Evolutionary conservation across 2,797 vertebrate species (phyloP).

Genomic region (Hypotaenidia philippensis): DNA sequence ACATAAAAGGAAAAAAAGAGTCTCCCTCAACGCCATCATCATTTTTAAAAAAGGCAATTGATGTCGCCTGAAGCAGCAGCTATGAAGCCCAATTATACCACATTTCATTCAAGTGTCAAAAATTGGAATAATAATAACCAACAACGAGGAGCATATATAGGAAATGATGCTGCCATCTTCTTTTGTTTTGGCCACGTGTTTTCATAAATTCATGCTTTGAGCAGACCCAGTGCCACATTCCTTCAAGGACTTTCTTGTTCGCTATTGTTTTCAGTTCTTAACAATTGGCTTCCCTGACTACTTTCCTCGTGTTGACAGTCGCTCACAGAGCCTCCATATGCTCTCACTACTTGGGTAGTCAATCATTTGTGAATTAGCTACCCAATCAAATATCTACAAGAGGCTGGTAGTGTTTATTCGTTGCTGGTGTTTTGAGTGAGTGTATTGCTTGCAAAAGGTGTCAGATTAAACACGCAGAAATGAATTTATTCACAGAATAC

Average conservation of each 20-base stretch:
- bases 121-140: constrained; percentile 76
- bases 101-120: constrained; percentile 79
- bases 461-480: constrained; percentile 45
- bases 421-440: constrained; percentile 60
- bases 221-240: constrained; percentile 60
- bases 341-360: constrained; percentile 62
- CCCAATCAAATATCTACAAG: constrained; percentile 58
- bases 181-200: constrained; percentile 72
- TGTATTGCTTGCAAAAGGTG: constrained; percentile 56
- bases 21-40: constrained; percentile 72
- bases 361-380: constrained; percentile 75
- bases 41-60: constrained; percentile 79
- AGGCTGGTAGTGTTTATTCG: constrained; percentile 39
- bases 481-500: constrained; percentile 13
- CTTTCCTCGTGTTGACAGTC: constrained; percentile 69
- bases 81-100: constrained; percentile 76
- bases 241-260: constrained; percentile 75
- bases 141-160: constrained; percentile 46
- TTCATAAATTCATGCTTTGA: constrained; percentile 72
- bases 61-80: constrained; percentile 73
- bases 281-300: constrained; percentile 70
- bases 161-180: constrained; percentile 69
- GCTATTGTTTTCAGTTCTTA: constrained; percentile 66
- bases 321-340: constrained; percentile 71
- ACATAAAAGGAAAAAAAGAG: constrained; percentile 73